These are phyloP conservation scores for Ifrita kowaldi DNA, from an alignment of 2,113 vertebrate genomes.

Conservation along the genomic window DNA sequence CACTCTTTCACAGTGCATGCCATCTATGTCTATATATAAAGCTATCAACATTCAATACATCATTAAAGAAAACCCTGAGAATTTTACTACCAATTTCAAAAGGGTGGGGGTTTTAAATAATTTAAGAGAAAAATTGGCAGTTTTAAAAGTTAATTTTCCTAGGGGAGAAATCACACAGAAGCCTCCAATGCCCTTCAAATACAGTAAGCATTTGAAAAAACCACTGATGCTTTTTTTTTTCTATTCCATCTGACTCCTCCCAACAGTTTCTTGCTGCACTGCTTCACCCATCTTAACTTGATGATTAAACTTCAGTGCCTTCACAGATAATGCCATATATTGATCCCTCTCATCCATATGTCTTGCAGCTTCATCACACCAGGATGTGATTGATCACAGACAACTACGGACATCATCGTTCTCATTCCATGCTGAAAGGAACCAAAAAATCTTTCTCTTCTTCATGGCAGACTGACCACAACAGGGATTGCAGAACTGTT, in stretches of 20 bases:
- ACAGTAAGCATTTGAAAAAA: background rate
- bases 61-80: background rate
- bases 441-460: background rate
- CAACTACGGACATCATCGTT: background rate
- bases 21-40: background rate
- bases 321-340: background rate
- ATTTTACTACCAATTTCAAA: background rate
- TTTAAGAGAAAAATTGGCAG: background rate
- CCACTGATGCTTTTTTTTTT: background rate
- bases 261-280: background rate
- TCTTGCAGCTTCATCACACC: background rate
- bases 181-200: background rate
- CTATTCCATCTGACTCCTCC: background rate
- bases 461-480: background rate
- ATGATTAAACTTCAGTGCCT: background rate
- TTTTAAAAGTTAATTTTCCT: background rate
- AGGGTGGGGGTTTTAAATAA: background rate
- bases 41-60: background rate
- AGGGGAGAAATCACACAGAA: background rate
- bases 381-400: background rate
- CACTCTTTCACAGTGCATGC: background rate
- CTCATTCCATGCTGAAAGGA: background rate
- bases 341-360: background rate
- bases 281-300: background rate
- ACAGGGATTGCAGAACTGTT: background rate